Evolutionary conservation across 2,113 vertebrate genomes (phyloP).

Genomic region (Chloropsis hardwickii): DNA sequence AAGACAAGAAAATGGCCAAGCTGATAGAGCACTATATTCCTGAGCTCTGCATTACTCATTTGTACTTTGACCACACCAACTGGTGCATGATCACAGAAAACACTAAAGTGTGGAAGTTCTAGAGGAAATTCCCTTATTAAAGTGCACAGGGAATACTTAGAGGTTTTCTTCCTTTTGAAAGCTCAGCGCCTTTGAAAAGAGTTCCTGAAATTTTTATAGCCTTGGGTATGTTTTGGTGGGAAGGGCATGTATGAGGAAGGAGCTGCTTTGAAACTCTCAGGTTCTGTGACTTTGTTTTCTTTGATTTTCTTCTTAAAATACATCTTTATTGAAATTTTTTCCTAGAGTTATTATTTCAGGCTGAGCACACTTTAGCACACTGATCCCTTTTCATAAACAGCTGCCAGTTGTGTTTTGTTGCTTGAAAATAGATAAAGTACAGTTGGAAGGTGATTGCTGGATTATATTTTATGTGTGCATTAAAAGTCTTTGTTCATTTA

Average conservation of each 20-base stretch:
- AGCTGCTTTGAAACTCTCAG: not conserved
- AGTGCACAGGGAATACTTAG: not conserved
- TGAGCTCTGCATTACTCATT: conserved; percentile 69
- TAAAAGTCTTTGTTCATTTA: not conserved
- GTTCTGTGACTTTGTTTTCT: not conserved
- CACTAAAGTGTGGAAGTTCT: conserved; percentile 62
- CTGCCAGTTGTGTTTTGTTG: not conserved
- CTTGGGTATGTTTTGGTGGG: not conserved
- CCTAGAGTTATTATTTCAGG: not conserved
- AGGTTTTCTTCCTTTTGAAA: conserved; percentile 14
- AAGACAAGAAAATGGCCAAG: conserved; percentile 71
- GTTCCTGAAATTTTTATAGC: conserved; percentile 29
- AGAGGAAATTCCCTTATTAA: conserved; percentile 9
- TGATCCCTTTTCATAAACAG: not conserved
- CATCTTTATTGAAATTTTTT: not conserved
- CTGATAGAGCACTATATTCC: conserved; percentile 65
- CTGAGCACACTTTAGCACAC: not conserved
- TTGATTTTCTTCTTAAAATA: conserved; percentile 42
- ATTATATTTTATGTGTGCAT: not conserved
- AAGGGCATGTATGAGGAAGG: not conserved
- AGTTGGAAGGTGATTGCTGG: not conserved
- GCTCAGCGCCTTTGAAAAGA: not conserved
- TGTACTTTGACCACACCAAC: conserved; percentile 76
- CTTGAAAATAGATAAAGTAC: not conserved
- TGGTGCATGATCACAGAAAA: conserved; percentile 75